Conservation (phyloP, 2,113 vertebrate genomes). For the Ptyas mucosa region DNA sequence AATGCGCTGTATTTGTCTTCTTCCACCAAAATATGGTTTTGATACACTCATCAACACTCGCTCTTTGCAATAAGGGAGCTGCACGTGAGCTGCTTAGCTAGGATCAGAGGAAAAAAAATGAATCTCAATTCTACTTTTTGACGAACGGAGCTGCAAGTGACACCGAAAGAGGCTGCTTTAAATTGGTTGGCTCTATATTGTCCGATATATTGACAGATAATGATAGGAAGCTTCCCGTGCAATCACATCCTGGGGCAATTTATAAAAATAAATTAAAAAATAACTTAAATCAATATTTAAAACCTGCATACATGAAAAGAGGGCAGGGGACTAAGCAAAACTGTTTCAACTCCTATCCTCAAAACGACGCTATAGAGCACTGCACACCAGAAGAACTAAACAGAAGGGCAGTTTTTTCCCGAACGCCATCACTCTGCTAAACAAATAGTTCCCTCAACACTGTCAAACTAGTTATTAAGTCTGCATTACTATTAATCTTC, state of each 20-base stretch:
- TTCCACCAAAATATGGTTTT: neutral
- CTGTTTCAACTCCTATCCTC: neutral
- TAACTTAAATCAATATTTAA: neutral
- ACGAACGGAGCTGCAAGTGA: neutral
- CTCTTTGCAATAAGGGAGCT: constrained; percentile 15
- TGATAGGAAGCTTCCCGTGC: neutral
- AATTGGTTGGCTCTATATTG: neutral
- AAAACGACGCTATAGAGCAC: too few species aligned
- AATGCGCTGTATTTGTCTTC: neutral
- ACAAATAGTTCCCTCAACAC: too few species aligned
- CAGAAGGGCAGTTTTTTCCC: too few species aligned
- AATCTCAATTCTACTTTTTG: neutral
- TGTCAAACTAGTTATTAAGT: too few species aligned
- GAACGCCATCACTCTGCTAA: too few species aligned
- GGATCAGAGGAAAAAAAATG: neutral
- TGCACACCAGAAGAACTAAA: too few species aligned
- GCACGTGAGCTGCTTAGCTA: neutral
- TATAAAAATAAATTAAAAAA: neutral
- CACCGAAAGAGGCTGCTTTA: neutral
- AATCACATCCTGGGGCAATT: neutral
- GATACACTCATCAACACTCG: neutral
- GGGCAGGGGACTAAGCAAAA: neutral
- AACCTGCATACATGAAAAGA: neutral
- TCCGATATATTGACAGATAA: neutral
- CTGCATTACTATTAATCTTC: too few species aligned